A percentile compares a stretch with the other conserved stretches of the same genome.
Evolutionary conservation across 1,140 invertebrate genomes (phyloP).

Genomic region (Temnothorax longispinosus): DNA sequence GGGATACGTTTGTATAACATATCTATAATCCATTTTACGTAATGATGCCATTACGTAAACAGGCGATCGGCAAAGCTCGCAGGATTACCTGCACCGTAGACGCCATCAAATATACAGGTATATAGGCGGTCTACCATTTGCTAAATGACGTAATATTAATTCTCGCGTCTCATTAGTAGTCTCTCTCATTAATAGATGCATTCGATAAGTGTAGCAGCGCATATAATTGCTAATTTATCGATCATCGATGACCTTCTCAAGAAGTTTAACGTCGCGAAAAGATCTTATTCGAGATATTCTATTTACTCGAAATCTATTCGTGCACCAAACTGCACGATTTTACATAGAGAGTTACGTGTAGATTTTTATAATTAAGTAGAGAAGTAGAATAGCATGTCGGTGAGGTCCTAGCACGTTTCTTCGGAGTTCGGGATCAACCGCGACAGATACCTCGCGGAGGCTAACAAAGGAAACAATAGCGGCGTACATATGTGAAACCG

Average conservation of each 20-base stretch:
- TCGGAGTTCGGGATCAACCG: not conserved
- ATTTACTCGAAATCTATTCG: not conserved
- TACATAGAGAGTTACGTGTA: not conserved
- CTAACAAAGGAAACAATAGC: conserved; percentile 16
- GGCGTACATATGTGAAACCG: conserved; percentile 5
- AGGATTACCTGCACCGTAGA: conserved; percentile 31
- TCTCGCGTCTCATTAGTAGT: conserved; percentile 45
- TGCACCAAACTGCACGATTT: not conserved
- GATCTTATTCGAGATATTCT: not conserved
- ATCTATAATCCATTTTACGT: conserved; percentile 54
- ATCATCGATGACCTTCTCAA: conserved; percentile 29
- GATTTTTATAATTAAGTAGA: not conserved
- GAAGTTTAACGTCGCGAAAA: not conserved
- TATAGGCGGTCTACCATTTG: conserved; percentile 32
- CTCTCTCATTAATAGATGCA: conserved; percentile 16
- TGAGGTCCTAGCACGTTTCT: not conserved
- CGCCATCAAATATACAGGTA: conserved; percentile 37
- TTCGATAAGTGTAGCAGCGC: conserved; percentile 2
- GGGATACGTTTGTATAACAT: conserved; percentile 28
- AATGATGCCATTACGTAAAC: conserved; percentile 54
- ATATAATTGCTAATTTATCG: not conserved
- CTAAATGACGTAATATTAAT: conserved; percentile 61
- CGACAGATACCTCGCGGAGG: conserved; percentile 10
- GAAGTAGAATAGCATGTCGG: not conserved
- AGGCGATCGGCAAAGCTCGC: conserved; percentile 40